Base-by-base conservation (phyloP, 2,797 vertebrate genomes). In the Microhierax caerulescens region DNA sequence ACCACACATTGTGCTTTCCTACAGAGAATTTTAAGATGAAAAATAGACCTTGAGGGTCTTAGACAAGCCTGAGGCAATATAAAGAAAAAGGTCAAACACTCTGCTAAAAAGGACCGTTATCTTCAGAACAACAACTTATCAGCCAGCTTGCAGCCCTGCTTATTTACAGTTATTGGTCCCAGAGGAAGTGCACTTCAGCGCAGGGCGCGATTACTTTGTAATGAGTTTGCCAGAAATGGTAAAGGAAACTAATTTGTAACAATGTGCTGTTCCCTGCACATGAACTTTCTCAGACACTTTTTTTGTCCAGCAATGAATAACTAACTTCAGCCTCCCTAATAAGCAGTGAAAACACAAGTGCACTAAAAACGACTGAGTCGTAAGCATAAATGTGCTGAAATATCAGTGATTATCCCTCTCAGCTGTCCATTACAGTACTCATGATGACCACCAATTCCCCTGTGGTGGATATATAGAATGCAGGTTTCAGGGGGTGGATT, bases 131-230 rank as follows among this genome's bases (percentile, higher is more conserved):
- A 98, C 98, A 98, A 99, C 98, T 99, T 99, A 99, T 98, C 98
- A 98, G 98, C 97, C 98, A 98, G 98, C 98, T 98, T 98, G 97
- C 98, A 99, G 98, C 97, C 97, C 97, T 98, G 98, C 98, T 99
- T 99, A 99, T 99, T 99, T 99, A 99, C 98, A 99, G 98, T 98
- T 99, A 98, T 99, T 99, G 98, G 98, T 99, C 99, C 98, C 98
- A 98, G 98, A 98, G 98, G 98, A 98, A 98, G 98, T 98, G 98
- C 98, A 98, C 98, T 98, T 98, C 97, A 98, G 98, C 94, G 96
- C 98, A 96, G 97, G 97, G 98, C 98, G 97, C 98, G 97, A 99
- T 98, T 99, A 98, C 98, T 98, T 98, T 98, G 98, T 99, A 99
- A 99, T 99, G 98, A 99, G 98, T 99, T 99, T 98, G 94, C 97